Conservation (phyloP, 2,797 vertebrate species). For the Parauchenoglanis punctatus region DNA sequence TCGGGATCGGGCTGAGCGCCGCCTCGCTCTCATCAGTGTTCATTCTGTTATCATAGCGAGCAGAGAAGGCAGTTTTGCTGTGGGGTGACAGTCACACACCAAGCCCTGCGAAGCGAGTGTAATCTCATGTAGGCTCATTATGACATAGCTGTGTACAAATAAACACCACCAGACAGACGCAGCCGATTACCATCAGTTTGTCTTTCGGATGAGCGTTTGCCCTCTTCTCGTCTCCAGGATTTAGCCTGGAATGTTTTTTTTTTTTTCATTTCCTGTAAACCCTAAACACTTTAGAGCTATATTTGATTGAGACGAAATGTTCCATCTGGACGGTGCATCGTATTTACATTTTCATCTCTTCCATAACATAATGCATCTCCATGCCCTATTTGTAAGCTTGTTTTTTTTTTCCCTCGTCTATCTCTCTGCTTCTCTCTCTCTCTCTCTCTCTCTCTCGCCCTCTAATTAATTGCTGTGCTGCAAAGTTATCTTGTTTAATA, state of each 20-base stretch:
- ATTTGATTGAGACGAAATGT: neutral
- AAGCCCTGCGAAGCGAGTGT: neutral
- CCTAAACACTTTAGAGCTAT: neutral
- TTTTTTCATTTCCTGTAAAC: neutral
- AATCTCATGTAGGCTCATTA: constrained; percentile 47
- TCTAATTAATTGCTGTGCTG: constrained; percentile 67
- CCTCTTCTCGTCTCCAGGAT: neutral
- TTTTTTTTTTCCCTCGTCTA: neutral
- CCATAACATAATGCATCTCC: neutral
- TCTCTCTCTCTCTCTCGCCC: constrained; percentile 41
- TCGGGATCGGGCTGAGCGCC: neutral
- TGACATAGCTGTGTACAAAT: constrained; percentile 45
- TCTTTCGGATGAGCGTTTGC: constrained; percentile 40
- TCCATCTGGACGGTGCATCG: neutral
- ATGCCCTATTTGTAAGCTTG: neutral
- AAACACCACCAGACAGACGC: constrained; percentile 47
- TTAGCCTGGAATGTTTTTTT: neutral
- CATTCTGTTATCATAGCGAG: neutral
- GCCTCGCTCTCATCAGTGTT: neutral
- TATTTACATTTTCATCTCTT: constrained; percentile 11
- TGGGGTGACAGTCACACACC: constrained; percentile 9
- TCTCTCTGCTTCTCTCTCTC: neutral
- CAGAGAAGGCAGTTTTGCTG: neutral
- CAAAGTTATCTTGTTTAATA: constrained; percentile 69
- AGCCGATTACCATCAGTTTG: constrained; percentile 51